Conservation (phyloP, 2,113 vertebrate genomes). For the Haemorhous mexicanus region DNA sequence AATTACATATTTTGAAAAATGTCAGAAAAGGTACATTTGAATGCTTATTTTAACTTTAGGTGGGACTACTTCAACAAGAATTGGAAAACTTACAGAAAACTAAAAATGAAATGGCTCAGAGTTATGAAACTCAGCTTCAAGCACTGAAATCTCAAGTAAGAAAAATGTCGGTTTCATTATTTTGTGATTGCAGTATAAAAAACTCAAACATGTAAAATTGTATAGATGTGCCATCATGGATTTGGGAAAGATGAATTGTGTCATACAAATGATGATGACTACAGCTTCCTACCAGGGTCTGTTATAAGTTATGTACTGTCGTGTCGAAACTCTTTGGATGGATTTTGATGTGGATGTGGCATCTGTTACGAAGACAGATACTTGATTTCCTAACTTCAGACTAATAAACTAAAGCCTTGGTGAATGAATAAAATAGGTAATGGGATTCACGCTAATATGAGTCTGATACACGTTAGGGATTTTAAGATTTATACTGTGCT, state of each 20-base stretch:
- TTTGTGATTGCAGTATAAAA: neutral
- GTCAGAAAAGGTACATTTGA: conserved; percentile 12
- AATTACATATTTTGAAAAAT: neutral
- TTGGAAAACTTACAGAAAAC: conserved; percentile 74
- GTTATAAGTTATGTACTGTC: neutral
- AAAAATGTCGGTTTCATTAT: neutral
- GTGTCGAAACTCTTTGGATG: neutral
- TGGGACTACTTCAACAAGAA: conserved; percentile 72
- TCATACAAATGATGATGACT: neutral
- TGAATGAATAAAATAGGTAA: neutral
- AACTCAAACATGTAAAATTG: neutral
- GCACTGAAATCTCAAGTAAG: conserved; percentile 76
- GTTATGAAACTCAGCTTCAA: conserved; percentile 74
- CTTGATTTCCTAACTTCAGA: neutral
- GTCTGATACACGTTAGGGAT: neutral
- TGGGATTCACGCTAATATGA: neutral
- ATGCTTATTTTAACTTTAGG: conserved; percentile 66
- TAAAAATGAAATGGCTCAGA: conserved; percentile 69
- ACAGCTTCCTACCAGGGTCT: neutral
- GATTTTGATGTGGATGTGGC: neutral
- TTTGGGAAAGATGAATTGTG: neutral
- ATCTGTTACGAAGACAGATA: neutral
- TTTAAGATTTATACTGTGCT: neutral
- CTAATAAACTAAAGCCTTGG: neutral
- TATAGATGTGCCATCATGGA: neutral